These are phyloP conservation scores for Spinibarbus caldwelli DNA, from an alignment of 2,797 vertebrate species.

Conservation along the genomic window DNA sequence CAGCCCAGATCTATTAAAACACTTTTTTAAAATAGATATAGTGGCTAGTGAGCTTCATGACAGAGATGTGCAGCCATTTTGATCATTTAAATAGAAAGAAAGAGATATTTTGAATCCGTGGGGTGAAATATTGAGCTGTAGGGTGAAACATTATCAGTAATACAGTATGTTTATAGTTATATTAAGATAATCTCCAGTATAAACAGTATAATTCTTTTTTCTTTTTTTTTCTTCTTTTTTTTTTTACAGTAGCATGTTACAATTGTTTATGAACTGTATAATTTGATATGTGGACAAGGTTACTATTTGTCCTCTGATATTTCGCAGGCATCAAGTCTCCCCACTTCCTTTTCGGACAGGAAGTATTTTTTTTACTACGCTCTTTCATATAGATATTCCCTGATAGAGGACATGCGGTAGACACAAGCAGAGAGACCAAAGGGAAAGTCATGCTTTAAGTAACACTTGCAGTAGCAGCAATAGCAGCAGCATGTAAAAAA, in stretches of 20 bases:
- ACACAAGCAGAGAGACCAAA: conserved; percentile 60
- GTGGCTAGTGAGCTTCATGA: conserved; percentile 3
- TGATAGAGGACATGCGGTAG: conserved; percentile 48
- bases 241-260: conserved; percentile 18
- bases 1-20: conserved; percentile 19
- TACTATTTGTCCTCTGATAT: conserved; percentile 32
- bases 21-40: conserved; percentile 28
- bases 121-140: conserved; percentile 10
- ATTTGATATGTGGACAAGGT: conserved; percentile 2
- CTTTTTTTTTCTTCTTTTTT: neutral
- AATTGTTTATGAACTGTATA: conserved; percentile 1
- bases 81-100: neutral
- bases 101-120: conserved; percentile 1
- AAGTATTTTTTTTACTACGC: conserved; percentile 38
- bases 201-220: neutral
- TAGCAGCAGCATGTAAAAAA: conserved; percentile 61
- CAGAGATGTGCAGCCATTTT: neutral
- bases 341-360: conserved; percentile 58
- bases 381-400: conserved; percentile 63
- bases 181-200: conserved; percentile 44
- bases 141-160: conserved; percentile 54
- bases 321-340: conserved; percentile 30
- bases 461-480: conserved; percentile 83
- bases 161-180: conserved; percentile 27
- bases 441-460: conserved; percentile 79